A percentile compares a stretch with the other conserved stretches of the same genome.
Evolutionary conservation across 2,888 invertebrate species (phyloP).

Genomic region (Philopedon plagiatum): DNA sequence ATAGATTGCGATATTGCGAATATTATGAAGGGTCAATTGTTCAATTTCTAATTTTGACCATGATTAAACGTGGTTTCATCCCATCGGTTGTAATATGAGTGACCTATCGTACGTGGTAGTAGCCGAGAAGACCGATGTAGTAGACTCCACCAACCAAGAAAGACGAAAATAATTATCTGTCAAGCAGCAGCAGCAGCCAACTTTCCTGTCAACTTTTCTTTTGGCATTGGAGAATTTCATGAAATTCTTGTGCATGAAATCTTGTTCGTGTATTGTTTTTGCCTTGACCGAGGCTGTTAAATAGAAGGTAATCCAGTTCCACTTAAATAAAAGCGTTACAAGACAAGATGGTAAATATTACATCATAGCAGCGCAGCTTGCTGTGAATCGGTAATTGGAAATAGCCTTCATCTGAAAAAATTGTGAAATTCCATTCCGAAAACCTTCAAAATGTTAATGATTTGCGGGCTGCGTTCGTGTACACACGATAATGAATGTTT

Average conservation of each 20-base stretch:
- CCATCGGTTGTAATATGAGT: no score
- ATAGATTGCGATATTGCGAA: no score
- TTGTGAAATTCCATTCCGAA: slow-evolving; percentile 29
- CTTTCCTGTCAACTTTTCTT: neutral
- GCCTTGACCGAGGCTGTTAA: slow-evolving; percentile 6
- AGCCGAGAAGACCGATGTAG: no score
- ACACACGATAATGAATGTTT: slow-evolving; percentile 62
- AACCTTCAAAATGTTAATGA: slow-evolving; percentile 47
- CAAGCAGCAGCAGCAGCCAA: no score
- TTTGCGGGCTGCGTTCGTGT: slow-evolving; percentile 38
- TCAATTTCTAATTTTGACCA: no score
- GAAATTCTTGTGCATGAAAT: neutral
- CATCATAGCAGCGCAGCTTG: slow-evolving; percentile 32
- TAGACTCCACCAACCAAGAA: no score
- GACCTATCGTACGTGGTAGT: no score
- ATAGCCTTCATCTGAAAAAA: slow-evolving; percentile 38
- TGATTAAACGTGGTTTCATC: no score
- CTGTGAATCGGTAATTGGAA: slow-evolving; percentile 29
- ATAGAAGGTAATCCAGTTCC: slow-evolving; percentile 44
- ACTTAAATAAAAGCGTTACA: slow-evolving; percentile 24
- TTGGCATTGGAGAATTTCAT: no score
- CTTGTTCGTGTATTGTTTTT: neutral
- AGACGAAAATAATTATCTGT: no score
- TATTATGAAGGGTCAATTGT: no score
- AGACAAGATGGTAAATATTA: slow-evolving; percentile 40